A percentile compares a stretch with the other conserved stretches of the same genome.
phyloP scores from a whole-genome alignment of 1,140 invertebrate genomes.

The Neelides sp. region DNA sequence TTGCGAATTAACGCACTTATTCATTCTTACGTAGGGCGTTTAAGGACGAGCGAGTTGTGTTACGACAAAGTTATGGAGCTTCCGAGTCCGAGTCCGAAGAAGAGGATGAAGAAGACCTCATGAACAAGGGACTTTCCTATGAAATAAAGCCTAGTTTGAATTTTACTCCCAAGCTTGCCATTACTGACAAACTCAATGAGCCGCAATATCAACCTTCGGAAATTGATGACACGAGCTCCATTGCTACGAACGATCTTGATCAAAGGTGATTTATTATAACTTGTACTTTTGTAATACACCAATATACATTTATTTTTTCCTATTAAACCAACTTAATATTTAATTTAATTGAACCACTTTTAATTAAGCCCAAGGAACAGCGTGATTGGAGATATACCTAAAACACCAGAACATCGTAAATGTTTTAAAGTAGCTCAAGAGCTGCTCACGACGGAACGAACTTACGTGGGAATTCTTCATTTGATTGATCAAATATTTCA shows the following conservation, averaged over 20 bases:
- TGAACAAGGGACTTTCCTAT: slow-evolving; percentile 24
- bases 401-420: slow-evolving; percentile 29
- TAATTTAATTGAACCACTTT: slow-evolving; percentile 12
- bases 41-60: slow-evolving; percentile 18
- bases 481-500: slow-evolving; percentile 47
- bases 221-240: slow-evolving; percentile 24
- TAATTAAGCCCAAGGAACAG: slow-evolving; percentile 5
- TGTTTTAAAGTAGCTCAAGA: slow-evolving; percentile 41
- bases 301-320: slow-evolving; percentile 21
- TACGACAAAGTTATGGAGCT: slow-evolving; percentile 28
- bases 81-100: slow-evolving; percentile 34
- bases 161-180: slow-evolving; percentile 13
- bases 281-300: slow-evolving; percentile 9
- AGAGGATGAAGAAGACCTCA: slow-evolving; percentile 35
- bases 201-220: slow-evolving; percentile 18
- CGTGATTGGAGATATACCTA: slow-evolving; percentile 14
- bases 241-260: slow-evolving; percentile 19
- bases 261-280: slow-evolving; percentile 11
- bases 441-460: slow-evolving; percentile 42
- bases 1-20: background rate
- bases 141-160: slow-evolving; percentile 14
- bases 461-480: slow-evolving; percentile 41
- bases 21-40: slow-evolving; percentile 3
- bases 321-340: slow-evolving; percentile 22
- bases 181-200: slow-evolving; percentile 20